Base-by-base conservation (phyloP, 2,113 vertebrate species). In the Trachemys scripta region DNA sequence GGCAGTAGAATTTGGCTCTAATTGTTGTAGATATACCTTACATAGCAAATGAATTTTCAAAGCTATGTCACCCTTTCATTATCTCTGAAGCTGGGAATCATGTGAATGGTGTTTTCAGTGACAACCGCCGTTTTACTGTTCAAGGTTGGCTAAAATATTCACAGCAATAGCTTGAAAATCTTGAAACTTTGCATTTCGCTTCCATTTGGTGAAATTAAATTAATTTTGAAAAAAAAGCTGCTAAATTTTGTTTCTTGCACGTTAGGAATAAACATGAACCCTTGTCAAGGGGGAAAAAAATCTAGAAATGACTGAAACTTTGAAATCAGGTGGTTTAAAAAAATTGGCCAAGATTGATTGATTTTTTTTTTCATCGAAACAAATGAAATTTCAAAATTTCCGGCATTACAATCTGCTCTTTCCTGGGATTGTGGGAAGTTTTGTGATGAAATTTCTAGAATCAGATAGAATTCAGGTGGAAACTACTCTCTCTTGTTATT, bases 71-170 rank as follows among this genome's bases (percentile, higher is more conserved):
- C 82, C 0, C 10, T 59, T 94, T 80, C 20, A 13, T 82, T 88
- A 91, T 86, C 86, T 85, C 42, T 19, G 0, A 31, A 50, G 12
- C 3, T 20, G 82, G 80, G 82, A 92, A 42, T 85, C 0, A 1
- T 83, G 93, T 1, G 51, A 47, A 31, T 85, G 56, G 76, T 85
- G 94, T 91, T 47, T 78, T 85, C 57, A 87, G 85, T 90, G 89
- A 42, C 59, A 84, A 80, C 90, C 87, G 84, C 90, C 78, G 16
- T 53, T 1, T 25, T 76, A 88, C 93, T 91, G 65, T 59, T 54
- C 2, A 35, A 84, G 76, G 45, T 92, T 93, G 94, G 88, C 91
- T 95, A 80, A 87, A 95, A 49, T 14, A 81, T n/a, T 84, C 92
- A 85, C 78, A 69, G 25, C 82, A 11, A 29, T 11, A 78, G 4